phyloP scores from a whole-genome alignment of 2,797 vertebrate species.

The Cephalopachus bancanus region DNA sequence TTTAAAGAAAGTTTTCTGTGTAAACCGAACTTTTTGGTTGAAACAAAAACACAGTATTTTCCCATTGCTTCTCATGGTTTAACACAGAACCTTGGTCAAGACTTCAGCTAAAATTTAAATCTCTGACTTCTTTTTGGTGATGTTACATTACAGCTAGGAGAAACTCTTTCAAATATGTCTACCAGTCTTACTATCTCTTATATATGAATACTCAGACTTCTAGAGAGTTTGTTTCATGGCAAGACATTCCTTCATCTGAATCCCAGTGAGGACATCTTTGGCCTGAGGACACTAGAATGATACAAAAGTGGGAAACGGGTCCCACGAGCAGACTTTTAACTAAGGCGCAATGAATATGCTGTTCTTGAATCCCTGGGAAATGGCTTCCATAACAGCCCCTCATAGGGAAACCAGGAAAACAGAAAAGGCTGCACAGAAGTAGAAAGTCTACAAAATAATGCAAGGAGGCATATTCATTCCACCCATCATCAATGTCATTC shows the following conservation, averaged over 20 bases:
- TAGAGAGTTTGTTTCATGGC: slow-evolving; percentile 2
- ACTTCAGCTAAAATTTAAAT: slow-evolving; percentile 42
- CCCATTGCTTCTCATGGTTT: not conserved
- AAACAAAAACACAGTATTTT: not conserved
- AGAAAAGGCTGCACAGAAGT: not conserved
- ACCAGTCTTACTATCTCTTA: not conserved
- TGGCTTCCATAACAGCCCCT: not conserved
- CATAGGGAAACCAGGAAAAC: not conserved
- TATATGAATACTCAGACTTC: not conserved
- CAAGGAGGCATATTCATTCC: not conserved
- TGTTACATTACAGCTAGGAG: not conserved
- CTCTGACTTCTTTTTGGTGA: not conserved
- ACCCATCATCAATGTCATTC: not conserved
- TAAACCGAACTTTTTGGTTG: not conserved
- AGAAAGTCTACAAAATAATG: not conserved
- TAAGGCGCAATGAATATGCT: not conserved
- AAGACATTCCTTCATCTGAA: slow-evolving; percentile 44
- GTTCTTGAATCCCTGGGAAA: not conserved
- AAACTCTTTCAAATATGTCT: slow-evolving; percentile 1
- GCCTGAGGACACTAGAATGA: not conserved
- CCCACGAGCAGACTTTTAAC: not conserved
- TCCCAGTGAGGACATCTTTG: not conserved
- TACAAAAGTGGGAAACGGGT: not conserved
- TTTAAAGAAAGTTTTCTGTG: not conserved
- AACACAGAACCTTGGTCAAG: slow-evolving; percentile 23